Evolutionary conservation across 2,797 vertebrate species (phyloP).

Genomic region (Falco naumanni): DNA sequence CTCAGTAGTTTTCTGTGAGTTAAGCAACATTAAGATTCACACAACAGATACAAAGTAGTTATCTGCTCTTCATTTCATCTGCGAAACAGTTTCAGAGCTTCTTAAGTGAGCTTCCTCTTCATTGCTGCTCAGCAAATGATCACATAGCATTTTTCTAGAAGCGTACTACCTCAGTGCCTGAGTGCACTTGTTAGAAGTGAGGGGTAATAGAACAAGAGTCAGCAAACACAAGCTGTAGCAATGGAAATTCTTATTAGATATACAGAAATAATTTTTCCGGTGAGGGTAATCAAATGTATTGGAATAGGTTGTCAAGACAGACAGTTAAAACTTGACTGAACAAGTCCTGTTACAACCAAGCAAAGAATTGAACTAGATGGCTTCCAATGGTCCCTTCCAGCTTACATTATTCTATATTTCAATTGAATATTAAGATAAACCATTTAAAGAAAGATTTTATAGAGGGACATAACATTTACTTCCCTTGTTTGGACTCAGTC

Average conservation of each 20-base stretch:
- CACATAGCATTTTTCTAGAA: neutral
- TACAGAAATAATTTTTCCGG: neutral
- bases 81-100: neutral
- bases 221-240: neutral
- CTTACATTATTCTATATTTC: neutral
- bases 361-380: neutral
- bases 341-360: neutral
- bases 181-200: neutral
- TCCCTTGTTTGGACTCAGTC: neutral
- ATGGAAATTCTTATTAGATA: neutral
- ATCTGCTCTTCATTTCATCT: neutral
- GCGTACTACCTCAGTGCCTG: neutral
- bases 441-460: neutral
- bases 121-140: neutral
- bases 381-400: neutral
- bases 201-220: neutral
- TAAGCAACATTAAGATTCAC: neutral
- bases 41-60: neutral
- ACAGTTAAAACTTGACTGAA: neutral
- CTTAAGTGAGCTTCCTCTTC: neutral
- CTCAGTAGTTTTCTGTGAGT: neutral
- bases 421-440: neutral
- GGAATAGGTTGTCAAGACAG: neutral
- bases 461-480: neutral
- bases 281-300: neutral